Base-by-base conservation (phyloP, 2,797 vertebrate genomes). In the Brachyalestes nurse region DNA sequence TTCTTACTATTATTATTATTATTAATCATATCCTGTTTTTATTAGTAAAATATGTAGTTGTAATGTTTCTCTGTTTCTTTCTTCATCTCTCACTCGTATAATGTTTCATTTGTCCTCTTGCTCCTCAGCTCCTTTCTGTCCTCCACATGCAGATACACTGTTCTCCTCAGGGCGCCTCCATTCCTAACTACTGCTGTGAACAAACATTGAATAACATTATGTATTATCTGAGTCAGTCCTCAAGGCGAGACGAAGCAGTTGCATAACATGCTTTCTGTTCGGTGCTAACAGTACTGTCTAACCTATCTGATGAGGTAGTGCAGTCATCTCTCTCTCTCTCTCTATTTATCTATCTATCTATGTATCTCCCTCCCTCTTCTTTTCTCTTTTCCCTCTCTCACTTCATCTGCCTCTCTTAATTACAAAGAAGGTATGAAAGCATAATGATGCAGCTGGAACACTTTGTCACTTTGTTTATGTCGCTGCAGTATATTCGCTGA, bases 201-300 rank as follows among this genome's bases (percentile, higher is more conserved):
- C 60, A 86, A 80, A 76, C 67, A 75, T 84, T 86, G 69, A 71
- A 74, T 84, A 84, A 80, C 58, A 23, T 77, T 84, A 82, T 72
- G 71, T 47, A 80, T 79, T 81, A 67, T 85, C 82, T 82, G 53
- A n/a, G 53, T 67, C 34, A 53, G 74, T 66, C 51, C 42, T 72
- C 69, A 82, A 78, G 77, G 51, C 17, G 47, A 71, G 45, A 82
- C 73, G 45, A 64, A 25, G 19, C 13, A 57, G 77, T 84, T 86
- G 78, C 47, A 72, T 84, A 86, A 86, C 85, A 47, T 12, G 65
- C 69, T 72, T 23, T 40, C 74, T 72, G 74, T 84, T 81, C 61
- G 40, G 23, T 76, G 69, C 69, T 76, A 53, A 76, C 66, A 9
- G 9, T 71, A 72, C 40, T 21, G 19, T 73, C 6, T 80, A n/a